Percentiles rank a stretch among this genome's conserved stretches.
Conservation (phyloP, 2,113 vertebrate species). For the Rhagologus leucostigma region DNA sequence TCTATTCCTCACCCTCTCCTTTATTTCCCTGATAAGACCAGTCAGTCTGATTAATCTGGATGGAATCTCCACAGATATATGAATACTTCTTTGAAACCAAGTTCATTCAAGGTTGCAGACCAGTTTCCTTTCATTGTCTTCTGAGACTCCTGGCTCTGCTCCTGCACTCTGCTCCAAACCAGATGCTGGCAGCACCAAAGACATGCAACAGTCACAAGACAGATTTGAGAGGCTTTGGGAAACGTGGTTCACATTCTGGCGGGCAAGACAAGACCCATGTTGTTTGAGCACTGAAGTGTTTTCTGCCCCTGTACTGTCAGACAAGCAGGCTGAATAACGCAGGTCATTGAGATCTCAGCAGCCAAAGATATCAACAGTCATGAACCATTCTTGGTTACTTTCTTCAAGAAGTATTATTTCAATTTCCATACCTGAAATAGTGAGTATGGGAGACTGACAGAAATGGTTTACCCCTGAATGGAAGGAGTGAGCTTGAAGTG, state of each 20-base stretch:
- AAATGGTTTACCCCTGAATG: not conserved
- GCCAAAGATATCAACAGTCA: not conserved
- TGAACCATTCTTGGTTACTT: not conserved
- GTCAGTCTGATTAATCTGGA: not conserved
- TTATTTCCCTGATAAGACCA: not conserved
- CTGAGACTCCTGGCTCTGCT: not conserved
- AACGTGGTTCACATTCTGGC: not conserved
- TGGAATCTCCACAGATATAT: not conserved
- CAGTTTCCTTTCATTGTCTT: constrained; percentile 25
- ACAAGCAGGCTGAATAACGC: not conserved
- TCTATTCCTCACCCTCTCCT: not conserved
- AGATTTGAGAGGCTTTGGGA: not conserved
- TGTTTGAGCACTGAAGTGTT: not conserved
- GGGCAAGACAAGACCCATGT: not conserved
- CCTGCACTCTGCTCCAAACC: not conserved
- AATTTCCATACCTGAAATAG: not conserved
- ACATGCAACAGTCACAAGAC: not conserved
- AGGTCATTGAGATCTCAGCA: not conserved
- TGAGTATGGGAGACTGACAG: not conserved
- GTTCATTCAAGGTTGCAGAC: constrained; percentile 11
- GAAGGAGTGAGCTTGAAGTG: not conserved
- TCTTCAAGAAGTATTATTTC: not conserved
- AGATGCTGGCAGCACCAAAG: not conserved
- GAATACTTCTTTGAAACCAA: constrained; percentile 1
- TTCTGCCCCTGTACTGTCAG: not conserved